These are phyloP conservation scores for Porphyrio hochstetteri DNA, from an alignment of 2,113 vertebrate species.

Conservation along the genomic window DNA sequence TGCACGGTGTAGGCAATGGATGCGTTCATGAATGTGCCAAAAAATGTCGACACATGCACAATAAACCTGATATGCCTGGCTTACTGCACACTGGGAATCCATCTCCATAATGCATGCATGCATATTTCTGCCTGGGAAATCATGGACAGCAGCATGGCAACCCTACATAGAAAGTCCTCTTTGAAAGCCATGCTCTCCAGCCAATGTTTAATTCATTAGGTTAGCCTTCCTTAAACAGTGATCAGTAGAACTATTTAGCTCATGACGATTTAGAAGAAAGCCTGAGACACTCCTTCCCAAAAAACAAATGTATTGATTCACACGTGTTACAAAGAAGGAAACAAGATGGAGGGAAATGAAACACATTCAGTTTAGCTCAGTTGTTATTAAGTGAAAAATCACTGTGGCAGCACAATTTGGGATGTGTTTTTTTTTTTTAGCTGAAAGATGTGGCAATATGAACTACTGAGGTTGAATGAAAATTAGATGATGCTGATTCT, in stretches of 20 bases:
- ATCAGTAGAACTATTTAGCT: background rate
- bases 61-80: constrained; percentile 63
- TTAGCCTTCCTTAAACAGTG: background rate
- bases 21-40: constrained; percentile 9
- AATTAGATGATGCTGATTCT: background rate
- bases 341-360: background rate
- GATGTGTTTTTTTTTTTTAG: background rate
- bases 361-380: background rate
- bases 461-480: background rate
- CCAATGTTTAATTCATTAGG: constrained; percentile 65
- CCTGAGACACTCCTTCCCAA: background rate
- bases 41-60: constrained; percentile 45
- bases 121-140: constrained; percentile 69
- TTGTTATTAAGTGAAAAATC: background rate
- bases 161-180: constrained; percentile 46
- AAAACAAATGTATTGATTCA: background rate
- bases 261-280: background rate
- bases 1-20: background rate
- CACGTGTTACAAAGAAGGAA: background rate
- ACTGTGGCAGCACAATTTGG: background rate
- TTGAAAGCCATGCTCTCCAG: constrained; percentile 50
- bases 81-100: constrained; percentile 68
- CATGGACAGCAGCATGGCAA: constrained; percentile 63
- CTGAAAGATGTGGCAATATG: background rate
- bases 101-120: constrained; percentile 55